Base-by-base conservation (phyloP, 30 jellyfish, hydroid and myxozoan genomes). In the Chironex yamaguchii region DNA sequence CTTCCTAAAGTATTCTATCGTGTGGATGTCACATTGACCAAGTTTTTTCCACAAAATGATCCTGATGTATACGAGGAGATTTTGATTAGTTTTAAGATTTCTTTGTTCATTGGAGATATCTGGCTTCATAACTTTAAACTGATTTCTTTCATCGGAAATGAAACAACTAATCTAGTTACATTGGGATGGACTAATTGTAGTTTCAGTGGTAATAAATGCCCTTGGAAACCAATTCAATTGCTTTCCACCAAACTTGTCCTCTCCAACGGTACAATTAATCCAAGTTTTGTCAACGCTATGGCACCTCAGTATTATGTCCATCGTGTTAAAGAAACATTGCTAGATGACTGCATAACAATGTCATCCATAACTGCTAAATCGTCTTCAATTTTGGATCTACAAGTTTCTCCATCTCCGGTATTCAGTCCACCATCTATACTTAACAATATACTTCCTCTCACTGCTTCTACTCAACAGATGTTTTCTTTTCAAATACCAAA, bases 121-220 rank as follows among this genome's bases (percentile, higher is more conserved):
- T 76, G 33, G 4, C 73, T 79, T 76, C 32, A 76, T 11, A 49
- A 75, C 31, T 76, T 92, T 3, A 79, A 86, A 52, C 52, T 92
- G 1, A 30, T 92, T 9, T 64, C 87, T 9, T 92, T 85, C 36
- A 26, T 64, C 25, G 64, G 91, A 36, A 71, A 79, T 33, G 52
- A 34, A 22, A 36, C 76, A 13, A 77, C 53, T 1, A 89, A 90
- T 52, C 26, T 52, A 14, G 67, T 92, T 0, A 81, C 97, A 25
- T 49, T 92, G 13, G 97, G 95, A 6, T 92, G 98, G 98, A 79
- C 97, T 0, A 92, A 92, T 72, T 92, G 98, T 68, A 86, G 96
- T 22, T 32, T 86, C n/a, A 25, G 67, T 31, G 95, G 85, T 4
- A 31, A 36, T 0, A 68, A 42, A 32, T 92, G 98, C 67, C 98